Evolutionary conservation across 2,888 invertebrate genomes (phyloP).

Genomic region (Isoperla grammatica): DNA sequence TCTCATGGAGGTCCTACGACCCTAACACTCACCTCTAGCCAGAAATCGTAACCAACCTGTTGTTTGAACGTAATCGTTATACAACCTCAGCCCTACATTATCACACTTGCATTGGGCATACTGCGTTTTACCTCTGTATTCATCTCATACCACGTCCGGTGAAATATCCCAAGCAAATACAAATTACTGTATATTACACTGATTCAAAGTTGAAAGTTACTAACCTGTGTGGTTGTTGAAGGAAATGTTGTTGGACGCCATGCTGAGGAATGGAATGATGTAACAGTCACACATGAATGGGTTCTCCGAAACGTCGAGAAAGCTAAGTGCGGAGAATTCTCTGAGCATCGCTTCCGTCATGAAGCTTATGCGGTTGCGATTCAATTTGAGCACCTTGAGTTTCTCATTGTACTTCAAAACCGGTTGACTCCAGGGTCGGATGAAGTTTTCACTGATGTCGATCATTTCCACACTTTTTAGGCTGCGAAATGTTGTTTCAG

Average conservation of each 20-base stretch:
- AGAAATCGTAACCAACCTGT: too few species aligned
- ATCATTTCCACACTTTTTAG: slow-evolving; percentile 47
- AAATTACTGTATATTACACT: too few species aligned
- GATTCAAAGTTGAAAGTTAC: too few species aligned
- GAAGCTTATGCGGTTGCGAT: slow-evolving; percentile 52
- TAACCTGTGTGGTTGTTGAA: too few species aligned
- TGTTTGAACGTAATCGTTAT: too few species aligned
- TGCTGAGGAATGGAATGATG: slow-evolving; percentile 31
- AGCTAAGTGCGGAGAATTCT: slow-evolving; percentile 48
- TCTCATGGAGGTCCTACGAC: too few species aligned
- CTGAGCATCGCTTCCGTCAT: slow-evolving; percentile 52
- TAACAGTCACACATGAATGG: slow-evolving; percentile 56
- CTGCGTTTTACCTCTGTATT: too few species aligned
- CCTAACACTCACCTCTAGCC: too few species aligned
- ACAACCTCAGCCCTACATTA: too few species aligned
- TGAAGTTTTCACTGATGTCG: slow-evolving; percentile 50
- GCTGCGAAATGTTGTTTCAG: slow-evolving; percentile 37
- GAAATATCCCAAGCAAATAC: too few species aligned
- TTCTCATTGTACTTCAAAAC: slow-evolving; percentile 43
- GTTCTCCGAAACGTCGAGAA: slow-evolving; percentile 52
- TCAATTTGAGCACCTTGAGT: slow-evolving; percentile 46
- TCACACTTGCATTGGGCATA: too few species aligned
- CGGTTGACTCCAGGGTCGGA: slow-evolving; percentile 51
- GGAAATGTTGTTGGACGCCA: slow-evolving; percentile 2
- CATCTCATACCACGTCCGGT: too few species aligned